Percentiles rank a stretch among this genome's conserved stretches.
These are phyloP conservation scores for Agrochola lota DNA, from an alignment of 2,888 invertebrate genomes.

Conservation along the genomic window DNA sequence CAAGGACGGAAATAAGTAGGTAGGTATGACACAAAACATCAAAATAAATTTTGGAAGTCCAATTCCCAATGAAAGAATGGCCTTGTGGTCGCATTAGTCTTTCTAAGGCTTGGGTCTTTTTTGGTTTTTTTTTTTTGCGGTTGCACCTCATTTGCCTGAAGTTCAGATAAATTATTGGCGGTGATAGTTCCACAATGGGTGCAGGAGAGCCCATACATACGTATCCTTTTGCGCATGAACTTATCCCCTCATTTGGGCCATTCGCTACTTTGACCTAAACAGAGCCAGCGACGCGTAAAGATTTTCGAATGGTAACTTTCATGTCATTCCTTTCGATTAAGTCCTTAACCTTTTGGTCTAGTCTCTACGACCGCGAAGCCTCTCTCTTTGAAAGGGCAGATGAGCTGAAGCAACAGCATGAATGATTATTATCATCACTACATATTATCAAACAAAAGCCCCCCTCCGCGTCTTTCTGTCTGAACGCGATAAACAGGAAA, in stretches of 20 bases:
- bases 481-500: too few relatives aligned
- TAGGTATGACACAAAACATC: not conserved
- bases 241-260: not conserved
- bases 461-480: too few relatives aligned
- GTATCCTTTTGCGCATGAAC: not conserved
- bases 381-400: constrained; percentile 67
- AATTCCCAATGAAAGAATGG: too few relatives aligned
- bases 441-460: too few relatives aligned
- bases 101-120: not conserved
- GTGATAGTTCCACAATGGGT: not conserved
- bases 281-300: constrained; percentile 28
- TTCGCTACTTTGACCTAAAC: constrained; percentile 25
- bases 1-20: not conserved
- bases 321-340: constrained; percentile 54
- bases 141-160: not conserved
- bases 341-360: constrained; percentile 65
- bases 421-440: not conserved
- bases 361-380: constrained; percentile 29
- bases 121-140: not conserved
- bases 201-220: not conserved
- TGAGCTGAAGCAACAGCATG: constrained; percentile 75
- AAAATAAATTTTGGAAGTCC: not conserved
- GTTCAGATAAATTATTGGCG: not conserved
- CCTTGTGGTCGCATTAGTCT: too few relatives aligned
- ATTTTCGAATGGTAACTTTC: constrained; percentile 44